Percentiles rank a stretch among this genome's conserved stretches.
These are phyloP conservation scores for Lumbricus terrestris DNA, from an alignment of 2,888 invertebrate genomes.

Conservation along the genomic window DNA sequence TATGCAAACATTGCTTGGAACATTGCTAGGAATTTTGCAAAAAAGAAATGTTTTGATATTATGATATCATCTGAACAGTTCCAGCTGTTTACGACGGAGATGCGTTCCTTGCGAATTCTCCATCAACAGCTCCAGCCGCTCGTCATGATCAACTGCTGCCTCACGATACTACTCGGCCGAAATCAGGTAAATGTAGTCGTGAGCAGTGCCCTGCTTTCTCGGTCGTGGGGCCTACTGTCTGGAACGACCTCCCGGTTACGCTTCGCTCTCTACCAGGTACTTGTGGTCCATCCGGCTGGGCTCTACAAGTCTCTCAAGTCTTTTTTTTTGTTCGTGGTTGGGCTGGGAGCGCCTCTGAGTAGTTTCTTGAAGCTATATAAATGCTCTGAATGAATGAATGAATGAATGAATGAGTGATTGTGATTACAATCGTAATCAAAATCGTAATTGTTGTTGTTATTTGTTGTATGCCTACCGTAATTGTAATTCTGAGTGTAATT, in stretches of 20 bases:
- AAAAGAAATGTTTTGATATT: neutral
- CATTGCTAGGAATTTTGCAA: neutral
- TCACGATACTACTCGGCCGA: neutral
- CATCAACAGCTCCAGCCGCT: conserved; percentile 9
- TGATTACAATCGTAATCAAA: no score
- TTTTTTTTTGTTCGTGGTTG: no score
- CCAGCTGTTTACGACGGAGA: conserved; percentile 8
- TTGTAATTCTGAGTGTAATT: neutral
- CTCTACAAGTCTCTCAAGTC: no score
- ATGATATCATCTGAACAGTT: neutral
- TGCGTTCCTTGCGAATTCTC: conserved; percentile 11
- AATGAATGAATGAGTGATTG: no score
- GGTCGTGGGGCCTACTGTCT: no score
- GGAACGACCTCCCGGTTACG: no score
- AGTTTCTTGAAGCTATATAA: no score
- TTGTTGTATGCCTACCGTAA: neutral
- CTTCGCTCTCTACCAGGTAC: no score
- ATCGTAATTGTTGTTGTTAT: neutral
- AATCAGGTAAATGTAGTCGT: neutral
- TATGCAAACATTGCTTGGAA: neutral
- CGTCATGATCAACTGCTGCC: conserved; percentile 7
- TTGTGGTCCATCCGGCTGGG: no score
- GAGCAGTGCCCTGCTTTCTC: no score
- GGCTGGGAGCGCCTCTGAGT: no score
- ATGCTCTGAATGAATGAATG: no score